Percentiles rank a stretch among this genome's conserved stretches.
These are phyloP conservation scores for Cryptotis parvus DNA, from an alignment of 2,113 vertebrate species.

Conservation along the genomic window DNA sequence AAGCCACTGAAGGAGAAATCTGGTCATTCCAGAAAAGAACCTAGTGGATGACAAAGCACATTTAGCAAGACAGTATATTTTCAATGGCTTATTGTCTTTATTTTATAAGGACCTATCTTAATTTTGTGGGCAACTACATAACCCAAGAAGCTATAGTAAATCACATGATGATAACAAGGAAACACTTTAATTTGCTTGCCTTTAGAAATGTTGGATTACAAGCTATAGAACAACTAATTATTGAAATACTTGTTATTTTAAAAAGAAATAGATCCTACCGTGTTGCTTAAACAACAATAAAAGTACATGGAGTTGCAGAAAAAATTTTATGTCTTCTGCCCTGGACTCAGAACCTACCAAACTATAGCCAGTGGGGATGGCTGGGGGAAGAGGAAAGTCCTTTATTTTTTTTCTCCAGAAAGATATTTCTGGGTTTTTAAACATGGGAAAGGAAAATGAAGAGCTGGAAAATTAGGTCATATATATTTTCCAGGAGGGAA, in stretches of 20 bases:
- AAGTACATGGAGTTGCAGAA: not conserved
- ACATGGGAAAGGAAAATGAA: not conserved
- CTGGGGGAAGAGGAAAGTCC: not conserved
- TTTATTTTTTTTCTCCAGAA: not conserved
- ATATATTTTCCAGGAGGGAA: not conserved
- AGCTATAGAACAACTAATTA: not conserved
- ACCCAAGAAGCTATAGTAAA: not conserved
- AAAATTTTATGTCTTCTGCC: not conserved
- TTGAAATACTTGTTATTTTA: conserved; percentile 6
- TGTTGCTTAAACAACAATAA: not conserved
- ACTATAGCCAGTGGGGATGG: not conserved
- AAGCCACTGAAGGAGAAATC: conserved; percentile 68
- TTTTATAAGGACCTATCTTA: not conserved
- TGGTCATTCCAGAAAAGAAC: conserved; percentile 58
- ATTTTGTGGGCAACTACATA: not conserved
- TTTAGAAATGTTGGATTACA: conserved; percentile 23
- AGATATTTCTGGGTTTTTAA: not conserved
- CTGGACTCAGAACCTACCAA: not conserved
- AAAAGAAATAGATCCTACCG: not conserved
- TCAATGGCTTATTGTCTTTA: not conserved
- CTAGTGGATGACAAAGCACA: conserved; percentile 20
- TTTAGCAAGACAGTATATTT: conserved; percentile 29
- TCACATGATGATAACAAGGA: not conserved
- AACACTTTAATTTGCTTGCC: conserved; percentile 17
- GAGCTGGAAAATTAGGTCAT: not conserved